Evolutionary conservation across 1,140 invertebrate genomes (phyloP).

Genomic region (Micrasema minimum): DNA sequence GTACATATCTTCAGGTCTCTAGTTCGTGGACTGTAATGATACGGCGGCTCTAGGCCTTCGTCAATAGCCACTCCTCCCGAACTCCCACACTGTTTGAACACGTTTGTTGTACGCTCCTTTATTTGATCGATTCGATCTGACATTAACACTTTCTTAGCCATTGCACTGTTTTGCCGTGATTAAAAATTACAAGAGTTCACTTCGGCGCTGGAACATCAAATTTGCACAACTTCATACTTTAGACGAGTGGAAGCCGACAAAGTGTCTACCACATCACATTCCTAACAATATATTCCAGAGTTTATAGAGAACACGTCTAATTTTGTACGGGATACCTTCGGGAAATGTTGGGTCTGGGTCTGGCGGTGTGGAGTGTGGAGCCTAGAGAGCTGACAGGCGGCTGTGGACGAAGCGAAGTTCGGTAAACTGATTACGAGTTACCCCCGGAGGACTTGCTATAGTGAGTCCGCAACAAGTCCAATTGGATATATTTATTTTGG

Average conservation of each 20-base stretch:
- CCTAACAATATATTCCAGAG: background rate
- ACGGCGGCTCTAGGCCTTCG: constrained; percentile 30
- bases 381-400: background rate
- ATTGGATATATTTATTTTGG: constrained; percentile 48
- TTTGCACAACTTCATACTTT: too few relatives aligned
- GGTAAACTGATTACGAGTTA: constrained; percentile 40
- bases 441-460: constrained; percentile 11
- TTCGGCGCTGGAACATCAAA: too few relatives aligned
- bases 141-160: constrained; percentile 41
- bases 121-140: constrained; percentile 41
- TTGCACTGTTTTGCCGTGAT: background rate
- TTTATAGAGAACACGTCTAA: background rate
- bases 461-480: constrained; percentile 33
- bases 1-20: constrained; percentile 49
- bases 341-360: background rate
- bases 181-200: too few relatives aligned
- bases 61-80: constrained; percentile 22
- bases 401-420: constrained; percentile 10
- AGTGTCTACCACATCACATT: background rate
- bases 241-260: background rate
- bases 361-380: background rate
- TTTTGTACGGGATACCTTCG: background rate
- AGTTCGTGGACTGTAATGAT: constrained; percentile 25
- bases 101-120: constrained; percentile 41
- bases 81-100: constrained; percentile 47